phyloP scores from a whole-genome alignment of 1,140 invertebrate genomes.

The Eriocheir sinensis region DNA sequence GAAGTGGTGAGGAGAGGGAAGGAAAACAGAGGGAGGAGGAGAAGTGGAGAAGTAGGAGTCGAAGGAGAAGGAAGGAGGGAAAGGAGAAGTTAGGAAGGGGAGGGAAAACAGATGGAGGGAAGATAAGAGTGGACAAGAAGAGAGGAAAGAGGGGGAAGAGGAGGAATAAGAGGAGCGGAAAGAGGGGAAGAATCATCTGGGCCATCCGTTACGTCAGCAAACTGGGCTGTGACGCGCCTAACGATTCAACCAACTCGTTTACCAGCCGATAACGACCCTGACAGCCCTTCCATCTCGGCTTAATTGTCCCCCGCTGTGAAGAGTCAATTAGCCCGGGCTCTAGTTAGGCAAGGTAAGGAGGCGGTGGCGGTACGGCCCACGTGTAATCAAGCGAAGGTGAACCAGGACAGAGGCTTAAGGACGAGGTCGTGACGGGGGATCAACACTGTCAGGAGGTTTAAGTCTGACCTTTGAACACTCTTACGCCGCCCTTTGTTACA shows the following conservation, averaged over 20 bases:
- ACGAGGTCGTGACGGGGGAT: too few species aligned
- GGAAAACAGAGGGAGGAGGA: not conserved
- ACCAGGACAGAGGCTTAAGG: not conserved
- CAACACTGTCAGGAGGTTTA: not conserved
- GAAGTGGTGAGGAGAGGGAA: not conserved
- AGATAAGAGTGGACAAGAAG: too few species aligned
- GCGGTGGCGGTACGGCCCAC: not conserved
- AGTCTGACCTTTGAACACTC: not conserved
- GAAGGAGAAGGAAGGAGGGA: not conserved
- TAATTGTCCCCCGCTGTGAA: slow-evolving; percentile 56
- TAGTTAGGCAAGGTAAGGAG: not conserved
- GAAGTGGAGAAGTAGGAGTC: too few species aligned
- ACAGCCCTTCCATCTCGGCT: slow-evolving; percentile 28
- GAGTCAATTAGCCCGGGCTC: slow-evolving; percentile 43
- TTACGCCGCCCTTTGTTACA: not conserved
- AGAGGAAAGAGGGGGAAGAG: not conserved
- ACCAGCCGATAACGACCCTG: slow-evolving; percentile 33
- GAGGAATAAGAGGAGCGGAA: not conserved
- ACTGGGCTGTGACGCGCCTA: not conserved
- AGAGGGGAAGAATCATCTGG: not conserved
- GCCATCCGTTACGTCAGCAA: not conserved
- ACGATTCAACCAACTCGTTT: slow-evolving; percentile 51
- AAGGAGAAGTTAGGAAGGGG: not conserved
- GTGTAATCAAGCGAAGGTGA: not conserved
- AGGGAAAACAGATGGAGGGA: too few species aligned